Percentiles rank a stretch among this genome's conserved stretches.
phyloP scores from a whole-genome alignment of 2,888 invertebrate species.

The Agrenia bidenticulata region DNA sequence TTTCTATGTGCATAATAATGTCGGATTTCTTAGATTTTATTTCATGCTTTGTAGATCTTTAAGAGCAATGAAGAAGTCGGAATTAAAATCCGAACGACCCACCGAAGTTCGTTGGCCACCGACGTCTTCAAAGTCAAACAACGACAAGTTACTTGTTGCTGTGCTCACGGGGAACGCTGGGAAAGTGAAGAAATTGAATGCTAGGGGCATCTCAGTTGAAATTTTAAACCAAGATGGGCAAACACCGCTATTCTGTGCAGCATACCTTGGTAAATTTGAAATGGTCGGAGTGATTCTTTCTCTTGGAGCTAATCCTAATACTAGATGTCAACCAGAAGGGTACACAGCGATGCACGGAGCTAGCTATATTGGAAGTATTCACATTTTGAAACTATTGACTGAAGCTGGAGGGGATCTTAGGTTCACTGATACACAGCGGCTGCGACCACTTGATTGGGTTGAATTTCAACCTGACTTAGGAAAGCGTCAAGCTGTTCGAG shows the following conservation, averaged over 20 bases:
- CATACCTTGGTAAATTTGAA: constrained; percentile 55
- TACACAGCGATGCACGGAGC: constrained; percentile 58
- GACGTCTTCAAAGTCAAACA: constrained; percentile 17
- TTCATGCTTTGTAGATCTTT: too few species aligned
- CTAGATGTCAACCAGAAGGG: constrained; percentile 55
- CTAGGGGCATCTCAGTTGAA: constrained; percentile 54
- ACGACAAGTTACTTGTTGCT: constrained; percentile 38
- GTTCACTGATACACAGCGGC: constrained; percentile 56
- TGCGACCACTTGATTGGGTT: constrained; percentile 54
- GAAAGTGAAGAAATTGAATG: constrained; percentile 37
- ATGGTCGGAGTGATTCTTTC: constrained; percentile 55
- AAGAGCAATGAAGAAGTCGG: too few species aligned
- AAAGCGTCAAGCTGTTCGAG: constrained; percentile 33
- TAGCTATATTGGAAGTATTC: constrained; percentile 55
- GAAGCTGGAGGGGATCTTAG: constrained; percentile 58
- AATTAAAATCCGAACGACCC: too few species aligned
- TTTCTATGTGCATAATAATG: too few species aligned
- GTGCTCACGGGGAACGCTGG: constrained; percentile 38
- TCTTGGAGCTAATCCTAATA: constrained; percentile 58
- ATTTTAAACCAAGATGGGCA: constrained; percentile 55
- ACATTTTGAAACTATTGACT: constrained; percentile 55
- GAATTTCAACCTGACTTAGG: constrained; percentile 41
- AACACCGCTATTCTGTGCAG: constrained; percentile 58
- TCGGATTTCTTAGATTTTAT: too few species aligned
- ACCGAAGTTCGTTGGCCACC: constrained; percentile 39